These are phyloP conservation scores for Elysia chlorotica DNA, from an alignment of 1,140 invertebrate species.

Conservation along the genomic window DNA sequence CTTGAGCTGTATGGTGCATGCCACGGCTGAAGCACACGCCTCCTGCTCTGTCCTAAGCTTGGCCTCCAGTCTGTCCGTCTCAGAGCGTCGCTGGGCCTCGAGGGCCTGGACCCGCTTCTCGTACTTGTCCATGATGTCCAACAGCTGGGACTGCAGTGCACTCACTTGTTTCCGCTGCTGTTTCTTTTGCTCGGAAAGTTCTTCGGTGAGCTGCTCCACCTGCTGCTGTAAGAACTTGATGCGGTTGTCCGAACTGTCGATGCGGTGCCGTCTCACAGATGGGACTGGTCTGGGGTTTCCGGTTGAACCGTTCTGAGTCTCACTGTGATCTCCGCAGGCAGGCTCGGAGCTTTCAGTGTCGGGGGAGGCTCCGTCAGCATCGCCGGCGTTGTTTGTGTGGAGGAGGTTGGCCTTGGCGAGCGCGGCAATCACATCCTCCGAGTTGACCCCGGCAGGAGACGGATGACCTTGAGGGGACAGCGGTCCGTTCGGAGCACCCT, in stretches of 20 bases:
- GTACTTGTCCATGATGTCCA: constrained; percentile 11
- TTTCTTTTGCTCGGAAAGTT: constrained; percentile 1
- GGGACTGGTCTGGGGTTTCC: too few relatives aligned
- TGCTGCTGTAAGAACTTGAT: background rate
- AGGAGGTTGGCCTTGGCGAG: background rate
- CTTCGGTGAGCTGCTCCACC: background rate
- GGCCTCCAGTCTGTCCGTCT: constrained; percentile 5
- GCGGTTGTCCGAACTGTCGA: background rate
- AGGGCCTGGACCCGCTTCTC: constrained; percentile 16
- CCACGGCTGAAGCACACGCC: background rate
- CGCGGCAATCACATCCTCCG: constrained; percentile 1
- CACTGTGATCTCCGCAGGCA: background rate
- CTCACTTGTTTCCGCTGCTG: constrained; percentile 2
- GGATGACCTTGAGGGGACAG: background rate
- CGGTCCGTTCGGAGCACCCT: background rate
- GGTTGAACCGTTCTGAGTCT: background rate
- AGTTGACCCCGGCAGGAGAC: background rate
- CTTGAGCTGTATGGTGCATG: background rate
- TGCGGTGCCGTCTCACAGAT: too few relatives aligned
- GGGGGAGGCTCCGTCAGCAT: background rate
- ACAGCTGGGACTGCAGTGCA: constrained; percentile 4
- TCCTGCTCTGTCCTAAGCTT: background rate
- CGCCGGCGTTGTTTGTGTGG: background rate
- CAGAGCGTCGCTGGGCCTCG: background rate
- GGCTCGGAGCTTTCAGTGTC: background rate